Evolutionary conservation across 2,797 vertebrate genomes (phyloP), one percentile per base, ranked within the genome.

Genomic region (Myotis myotis): DNA sequence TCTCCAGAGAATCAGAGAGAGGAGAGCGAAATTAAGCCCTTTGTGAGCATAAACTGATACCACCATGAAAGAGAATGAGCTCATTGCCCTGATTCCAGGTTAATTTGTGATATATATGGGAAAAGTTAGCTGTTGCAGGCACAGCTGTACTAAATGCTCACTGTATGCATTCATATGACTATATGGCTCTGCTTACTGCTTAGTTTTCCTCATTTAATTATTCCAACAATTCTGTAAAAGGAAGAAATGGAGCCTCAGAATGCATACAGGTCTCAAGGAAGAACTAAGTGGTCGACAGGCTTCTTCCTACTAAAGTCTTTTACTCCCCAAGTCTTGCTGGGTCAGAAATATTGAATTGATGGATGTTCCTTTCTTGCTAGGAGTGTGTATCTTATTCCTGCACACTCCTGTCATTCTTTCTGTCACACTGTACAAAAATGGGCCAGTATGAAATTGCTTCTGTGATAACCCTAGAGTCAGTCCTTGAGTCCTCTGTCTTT

Each of bases 101-200:
- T 41, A 86, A 90, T 95, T 83, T 96, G 60, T 66, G 93, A 70
- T 72, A 30, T 28, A 84, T 49, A 49, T 81, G 66, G 92, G 83
- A 64, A 78, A 95, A 93, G 81, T 81, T 84, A 47, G 47, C 28
- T 88, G 90, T 49, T 74, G 25, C 51, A 74, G 53, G 16, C 62
- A n/a, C 8, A 10, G 36, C 41, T 79, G 1, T 71, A 53, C 68
- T 66, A 22, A 89, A 49, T 20, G 13, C 17, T 76, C 66, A 70
- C 36, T 66, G 15, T 17, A 11, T 12, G 44, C 41, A 16, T 33
- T 55, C 75, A 55, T 38, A 25, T 9, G 49, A 36, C 75, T 78
- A 20, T 25, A 16, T 55, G 49, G 38, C 6, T 9, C 30, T 53
- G 20, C 5, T 68, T 74, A 7, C 25, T 75, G 19, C 30, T 83